Base-by-base conservation (phyloP, 2,888 invertebrate genomes). In the Metellina segmentata region DNA sequence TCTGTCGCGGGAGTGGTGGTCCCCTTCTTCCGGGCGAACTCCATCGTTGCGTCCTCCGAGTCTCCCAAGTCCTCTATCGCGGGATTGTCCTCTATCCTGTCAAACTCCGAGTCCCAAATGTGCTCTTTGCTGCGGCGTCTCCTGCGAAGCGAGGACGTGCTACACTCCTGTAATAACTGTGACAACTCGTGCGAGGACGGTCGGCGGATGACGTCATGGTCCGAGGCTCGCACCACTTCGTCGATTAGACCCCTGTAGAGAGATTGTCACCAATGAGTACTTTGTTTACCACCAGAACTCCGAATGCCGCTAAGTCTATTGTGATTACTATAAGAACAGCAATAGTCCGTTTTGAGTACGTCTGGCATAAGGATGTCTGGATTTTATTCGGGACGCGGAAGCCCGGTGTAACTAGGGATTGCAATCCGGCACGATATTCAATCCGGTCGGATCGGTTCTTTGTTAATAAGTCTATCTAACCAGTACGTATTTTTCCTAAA, bases 131-230 rank as follows among this genome's bases (percentile, higher is more conserved):
- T 51, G 0, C 79, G 49, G 19, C 75, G 48, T 20, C 71, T 19
- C 75, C 72, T 82, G 9, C 61, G 71, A 2, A 61, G 13, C 1
- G 81, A 82, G 20, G 83, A 78, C 7, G 78, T 78, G 49, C 49
- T 61, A 87, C 91, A 91, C 8, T 91, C 87, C 19, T 79, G 78
- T 0, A 83, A 52, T 7, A 91, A 34, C 16, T 72, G 49, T 49
- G 48, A 8, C 61, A 83, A 61, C n/a, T 91, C 87, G 0, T 87
- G 48, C 53, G 71, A 52, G 9, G 90, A 52, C 6, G 85, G 81
- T 0, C 51, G 49, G 8, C 52, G 86, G 16, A 90, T 48, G 19
- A 19, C 49, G 6, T 70, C 13, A 0, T 81, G 75, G 16, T 75
- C 75, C 5, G 85, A 81, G 16, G 69, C 78, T 8, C 70, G 81